These are phyloP conservation scores for Palythoa heliodiscus DNA, from an alignment of 92 coral and sea anemone species.

Conservation along the genomic window DNA sequence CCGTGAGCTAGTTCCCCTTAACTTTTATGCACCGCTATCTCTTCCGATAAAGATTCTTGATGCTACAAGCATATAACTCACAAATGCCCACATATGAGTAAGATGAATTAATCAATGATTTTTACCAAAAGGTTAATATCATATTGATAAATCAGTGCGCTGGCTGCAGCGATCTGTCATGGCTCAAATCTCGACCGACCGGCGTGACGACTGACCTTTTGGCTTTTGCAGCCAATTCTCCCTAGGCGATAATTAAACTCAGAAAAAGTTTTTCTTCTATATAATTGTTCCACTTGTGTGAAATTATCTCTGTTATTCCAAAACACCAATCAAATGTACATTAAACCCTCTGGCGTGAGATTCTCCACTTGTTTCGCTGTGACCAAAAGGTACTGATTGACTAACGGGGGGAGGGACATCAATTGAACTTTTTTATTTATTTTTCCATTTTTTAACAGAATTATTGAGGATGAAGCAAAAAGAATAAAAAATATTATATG, in stretches of 20 bases:
- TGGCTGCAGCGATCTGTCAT: neutral
- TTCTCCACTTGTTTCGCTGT: neutral
- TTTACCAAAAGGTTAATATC: neutral
- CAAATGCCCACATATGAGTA: neutral
- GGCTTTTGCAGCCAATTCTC: too few relatives aligned
- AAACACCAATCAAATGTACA: neutral
- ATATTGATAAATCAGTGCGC: neutral
- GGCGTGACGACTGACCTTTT: neutral
- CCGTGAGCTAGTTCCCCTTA: neutral
- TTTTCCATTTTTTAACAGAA: too few relatives aligned
- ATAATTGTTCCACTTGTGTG: neutral
- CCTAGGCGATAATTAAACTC: neutral
- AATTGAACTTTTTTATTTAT: too few relatives aligned
- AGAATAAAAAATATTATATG: too few relatives aligned
- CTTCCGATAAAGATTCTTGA: neutral
- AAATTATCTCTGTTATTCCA: neutral
- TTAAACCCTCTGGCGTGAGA: neutral
- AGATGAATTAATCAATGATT: neutral
- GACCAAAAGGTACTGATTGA: neutral
- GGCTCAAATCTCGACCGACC: neutral
- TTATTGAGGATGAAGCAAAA: too few relatives aligned
- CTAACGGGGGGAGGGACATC: too few relatives aligned
- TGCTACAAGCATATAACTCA: neutral
- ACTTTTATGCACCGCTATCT: neutral
- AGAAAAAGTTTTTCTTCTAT: neutral